Evolutionary conservation across 2,888 invertebrate genomes (phyloP), one percentile per base, ranked within the genome.

Genomic region (Branchipolynoe longqiensis): DNA sequence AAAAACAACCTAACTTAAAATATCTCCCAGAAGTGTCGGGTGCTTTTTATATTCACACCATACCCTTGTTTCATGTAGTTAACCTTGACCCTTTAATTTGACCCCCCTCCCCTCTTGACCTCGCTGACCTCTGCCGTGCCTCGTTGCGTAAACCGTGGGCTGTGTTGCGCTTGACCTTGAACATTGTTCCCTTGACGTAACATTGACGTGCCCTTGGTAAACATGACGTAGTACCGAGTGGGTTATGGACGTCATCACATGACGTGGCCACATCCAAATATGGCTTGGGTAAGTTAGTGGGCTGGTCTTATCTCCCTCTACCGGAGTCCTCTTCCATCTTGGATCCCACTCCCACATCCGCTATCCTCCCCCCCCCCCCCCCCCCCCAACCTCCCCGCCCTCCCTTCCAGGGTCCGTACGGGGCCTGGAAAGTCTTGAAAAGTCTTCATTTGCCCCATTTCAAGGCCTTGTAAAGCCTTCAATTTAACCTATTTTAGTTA

Each of bases 91-190:
- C 69, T 69, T 69, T 69, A 69, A 69, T 69, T 69, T 69, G 69
- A 69, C 69, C 69, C 38, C 48, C 28, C 25, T 18, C 41, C 78
- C 78, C 48, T 78, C n/a, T n/a, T n/a, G n/a, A n/a, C n/a, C n/a
- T 41, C 40, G 74, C 54, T 78, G 78, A 78, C 78, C 78, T 78
- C 54, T 78, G 54, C 41, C 54, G 41, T 78, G 78, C 78, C 78
- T 54, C 54, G 31, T 78, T 74, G 40, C 41, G 74, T 62, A 62
- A 62, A n/a, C 48, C 62, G 31, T 62, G 33, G 69, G 69, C 69
- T 69, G 78, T 78, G 78, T 54, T 40, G 78, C 78, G 48, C 78
- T 78, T 78, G 69, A 31, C 69, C 69, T 69, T 69, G 69, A n/a
- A n/a, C n/a, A n/a, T 78, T 78, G 78, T 78, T 22, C 14, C 48